Percentiles rank a stretch among this genome's conserved stretches.
These are phyloP conservation scores for Cydia strobilella DNA, from an alignment of 1,140 invertebrate species.

Conservation along the genomic window DNA sequence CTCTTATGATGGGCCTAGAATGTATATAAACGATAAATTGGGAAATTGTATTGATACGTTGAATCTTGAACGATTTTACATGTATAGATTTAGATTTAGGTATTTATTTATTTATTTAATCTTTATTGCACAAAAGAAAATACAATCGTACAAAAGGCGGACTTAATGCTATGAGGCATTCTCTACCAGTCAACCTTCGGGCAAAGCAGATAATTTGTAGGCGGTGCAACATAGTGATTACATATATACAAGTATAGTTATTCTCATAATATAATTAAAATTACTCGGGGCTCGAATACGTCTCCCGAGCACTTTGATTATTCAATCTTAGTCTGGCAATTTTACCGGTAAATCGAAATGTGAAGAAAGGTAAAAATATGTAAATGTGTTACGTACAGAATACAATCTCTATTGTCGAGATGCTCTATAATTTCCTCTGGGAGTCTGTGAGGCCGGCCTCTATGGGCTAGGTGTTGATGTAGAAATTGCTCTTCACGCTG, in stretches of 20 bases:
- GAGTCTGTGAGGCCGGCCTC: constrained; percentile 5
- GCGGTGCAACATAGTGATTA: no score
- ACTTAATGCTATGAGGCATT: no score
- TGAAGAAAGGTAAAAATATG: constrained; percentile 30
- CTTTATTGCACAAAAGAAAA: no score
- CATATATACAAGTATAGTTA: no score
- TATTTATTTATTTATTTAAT: no score
- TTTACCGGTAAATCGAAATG: constrained; percentile 13
- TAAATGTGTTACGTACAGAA: constrained; percentile 23
- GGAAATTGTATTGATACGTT: not conserved
- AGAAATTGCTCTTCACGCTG: not conserved
- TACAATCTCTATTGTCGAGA: constrained; percentile 27
- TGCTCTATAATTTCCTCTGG: constrained; percentile 29
- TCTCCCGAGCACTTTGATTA: constrained; percentile 11
- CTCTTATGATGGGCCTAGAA: not conserved
- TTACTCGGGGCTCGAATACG: no score
- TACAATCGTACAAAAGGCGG: no score
- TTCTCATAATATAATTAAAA: no score
- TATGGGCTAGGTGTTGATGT: constrained; percentile 8
- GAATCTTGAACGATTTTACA: not conserved
- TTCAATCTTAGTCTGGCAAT: constrained; percentile 13
- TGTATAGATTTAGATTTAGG: not conserved
- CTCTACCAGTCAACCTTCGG: no score
- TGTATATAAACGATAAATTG: constrained; percentile 39
- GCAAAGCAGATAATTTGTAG: no score